Base-by-base conservation (phyloP, 2,113 vertebrate genomes). In the Trematocara stigmaticum region DNA sequence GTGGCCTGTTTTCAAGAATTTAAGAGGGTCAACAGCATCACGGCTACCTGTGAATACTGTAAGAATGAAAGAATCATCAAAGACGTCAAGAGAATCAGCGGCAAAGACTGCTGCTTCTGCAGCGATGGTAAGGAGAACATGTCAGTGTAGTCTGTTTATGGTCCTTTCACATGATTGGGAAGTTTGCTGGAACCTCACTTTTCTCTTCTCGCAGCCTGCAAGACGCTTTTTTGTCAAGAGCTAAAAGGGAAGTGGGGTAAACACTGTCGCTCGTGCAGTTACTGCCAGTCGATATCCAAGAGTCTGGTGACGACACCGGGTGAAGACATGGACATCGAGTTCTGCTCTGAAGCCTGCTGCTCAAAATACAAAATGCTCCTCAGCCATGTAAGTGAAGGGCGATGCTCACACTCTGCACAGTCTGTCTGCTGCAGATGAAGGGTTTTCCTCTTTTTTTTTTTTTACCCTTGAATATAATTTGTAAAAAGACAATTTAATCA, bases 311-410 rank as follows among this genome's bases (percentile, higher is more conserved):
- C 96, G 23, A 95, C 94, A 64, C 94, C 94, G 56, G 96, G 97
- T 85, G 96, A 92, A 31, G 97, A 96, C 2, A 95, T 94, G 15
- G 88, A 93, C 3, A 95, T 97, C 81, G 96, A 97, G 29, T 99
- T 99, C 91, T 99, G 98, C 91, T 97, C 97, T 8, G 97, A 97
- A 64, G 96, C 96, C 2, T 99, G 98, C 90, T 96, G 96, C 95
- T 96, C 96, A 5, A 97, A 97, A 15, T 97, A 96, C 85, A 97
- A 96, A 3, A 94, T 93, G 91, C 93, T 98, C 55, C 96, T 97
- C 92, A 97, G 95, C 89, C 95, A 97, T 94, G 98, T 99, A 93
- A 90, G 91, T 76, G 10, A 6, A 83, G 6, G 1, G 6, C 5
- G 10, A 45, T 13, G 26, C 31, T 18, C 38, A 13, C 56, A 2